Evolutionary conservation across 2,113 vertebrate species (phyloP).

Genomic region (Ancistrus triradiatus): DNA sequence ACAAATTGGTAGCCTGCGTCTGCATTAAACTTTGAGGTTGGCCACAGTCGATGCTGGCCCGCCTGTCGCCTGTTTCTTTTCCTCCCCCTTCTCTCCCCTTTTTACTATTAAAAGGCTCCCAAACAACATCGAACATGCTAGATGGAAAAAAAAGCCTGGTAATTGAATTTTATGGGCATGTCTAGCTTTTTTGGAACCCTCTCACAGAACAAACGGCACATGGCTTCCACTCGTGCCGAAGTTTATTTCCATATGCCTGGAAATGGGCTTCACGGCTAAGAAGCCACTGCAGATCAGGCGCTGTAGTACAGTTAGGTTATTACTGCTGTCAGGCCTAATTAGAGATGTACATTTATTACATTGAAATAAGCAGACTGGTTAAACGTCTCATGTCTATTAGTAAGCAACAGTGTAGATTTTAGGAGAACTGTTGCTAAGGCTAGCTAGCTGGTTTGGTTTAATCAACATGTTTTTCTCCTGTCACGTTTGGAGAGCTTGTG

Average conservation of each 20-base stretch:
- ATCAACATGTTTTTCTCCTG: constrained; percentile 51
- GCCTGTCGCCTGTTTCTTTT: constrained; percentile 30
- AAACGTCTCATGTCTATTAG: neutral
- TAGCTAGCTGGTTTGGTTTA: constrained; percentile 48
- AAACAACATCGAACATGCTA: constrained; percentile 57
- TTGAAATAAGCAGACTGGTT: neutral
- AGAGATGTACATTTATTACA: constrained; percentile 13
- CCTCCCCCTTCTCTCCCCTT: constrained; percentile 42
- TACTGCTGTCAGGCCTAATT: constrained; percentile 1
- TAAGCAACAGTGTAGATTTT: constrained; percentile 4
- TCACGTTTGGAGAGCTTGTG: constrained; percentile 50
- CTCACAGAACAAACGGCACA: constrained; percentile 35
- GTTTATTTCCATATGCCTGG: constrained; percentile 28
- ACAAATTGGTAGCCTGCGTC: constrained; percentile 32
- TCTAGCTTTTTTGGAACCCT: constrained; percentile 33
- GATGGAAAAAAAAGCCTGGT: constrained; percentile 49
- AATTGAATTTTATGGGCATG: constrained; percentile 59
- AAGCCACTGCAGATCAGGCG: neutral
- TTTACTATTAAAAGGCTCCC: constrained; percentile 59
- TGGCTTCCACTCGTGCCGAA: constrained; percentile 33
- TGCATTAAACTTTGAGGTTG: constrained; percentile 44
- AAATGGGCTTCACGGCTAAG: constrained; percentile 9
- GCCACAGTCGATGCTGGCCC: constrained; percentile 38
- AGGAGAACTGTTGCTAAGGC: neutral
- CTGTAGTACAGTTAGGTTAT: neutral